Evolutionary conservation across 2,797 vertebrate species (phyloP).

Genomic region (Eptatretus atami): DNA sequence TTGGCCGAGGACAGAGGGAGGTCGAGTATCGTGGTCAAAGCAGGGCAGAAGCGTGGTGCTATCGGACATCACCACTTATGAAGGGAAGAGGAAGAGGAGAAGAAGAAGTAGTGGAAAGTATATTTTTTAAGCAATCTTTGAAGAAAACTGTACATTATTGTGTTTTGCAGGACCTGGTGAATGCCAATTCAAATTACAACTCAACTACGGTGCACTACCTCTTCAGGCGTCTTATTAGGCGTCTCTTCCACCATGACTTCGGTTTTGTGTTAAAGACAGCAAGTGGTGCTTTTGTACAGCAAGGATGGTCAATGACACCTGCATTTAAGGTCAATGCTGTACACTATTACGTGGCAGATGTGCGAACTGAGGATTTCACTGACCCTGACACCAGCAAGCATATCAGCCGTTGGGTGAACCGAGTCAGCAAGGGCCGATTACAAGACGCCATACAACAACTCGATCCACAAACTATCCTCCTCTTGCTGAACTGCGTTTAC

Average conservation of each 20-base stretch:
- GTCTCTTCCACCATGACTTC: constrained; percentile 72
- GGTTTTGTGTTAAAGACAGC: constrained; percentile 58
- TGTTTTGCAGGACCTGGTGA: constrained; percentile 31
- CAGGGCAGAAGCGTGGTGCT: too few relatives aligned
- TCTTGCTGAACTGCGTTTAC: constrained; percentile 81
- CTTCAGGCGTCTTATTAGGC: constrained; percentile 64
- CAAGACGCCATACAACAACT: constrained; percentile 42
- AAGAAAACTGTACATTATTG: neutral
- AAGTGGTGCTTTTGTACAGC: constrained; percentile 49
- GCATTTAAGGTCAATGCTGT: constrained; percentile 34
- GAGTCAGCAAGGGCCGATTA: constrained; percentile 65
- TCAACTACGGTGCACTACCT: constrained; percentile 55
- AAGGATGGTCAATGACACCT: constrained; percentile 22
- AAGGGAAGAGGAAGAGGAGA: too few relatives aligned
- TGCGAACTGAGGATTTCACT: constrained; percentile 41
- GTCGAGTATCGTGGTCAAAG: too few relatives aligned
- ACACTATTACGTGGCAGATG: constrained; percentile 54
- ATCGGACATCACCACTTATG: too few relatives aligned
- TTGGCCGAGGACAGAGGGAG: too few relatives aligned
- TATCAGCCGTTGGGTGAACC: constrained; percentile 43
- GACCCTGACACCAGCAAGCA: constrained; percentile 37
- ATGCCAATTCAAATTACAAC: constrained; percentile 55
- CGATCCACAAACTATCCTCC: constrained; percentile 39
- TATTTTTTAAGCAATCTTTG: too few relatives aligned
- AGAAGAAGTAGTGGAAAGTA: too few relatives aligned